phyloP scores from a whole-genome alignment of 2,113 vertebrate species.

The Shinisaurus crocodilurus region DNA sequence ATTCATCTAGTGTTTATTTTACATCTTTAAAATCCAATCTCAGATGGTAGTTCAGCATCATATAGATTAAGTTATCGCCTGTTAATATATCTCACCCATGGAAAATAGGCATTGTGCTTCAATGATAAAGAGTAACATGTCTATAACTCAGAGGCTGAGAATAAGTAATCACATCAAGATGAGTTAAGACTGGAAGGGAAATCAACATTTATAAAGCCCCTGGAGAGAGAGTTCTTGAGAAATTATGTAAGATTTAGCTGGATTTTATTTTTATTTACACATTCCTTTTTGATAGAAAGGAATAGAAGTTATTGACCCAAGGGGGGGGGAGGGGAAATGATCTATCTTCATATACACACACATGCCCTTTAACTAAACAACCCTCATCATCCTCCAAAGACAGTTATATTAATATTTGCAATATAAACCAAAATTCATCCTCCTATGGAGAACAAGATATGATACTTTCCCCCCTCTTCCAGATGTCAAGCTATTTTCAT shows the following conservation, averaged over 20 bases:
- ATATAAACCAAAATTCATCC: neutral
- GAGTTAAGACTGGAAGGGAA: slow-evolving; percentile 22
- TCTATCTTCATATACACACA: neutral
- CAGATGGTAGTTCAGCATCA: slow-evolving; percentile 6
- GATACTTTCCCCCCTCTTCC: neutral
- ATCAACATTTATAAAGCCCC: slow-evolving; percentile 26
- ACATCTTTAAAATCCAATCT: slow-evolving; percentile 34
- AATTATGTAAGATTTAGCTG: slow-evolving; percentile 22
- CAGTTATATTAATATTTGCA: neutral
- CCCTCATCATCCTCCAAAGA: slow-evolving; percentile 7
- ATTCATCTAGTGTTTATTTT: slow-evolving; percentile 29
- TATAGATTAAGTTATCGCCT: slow-evolving; percentile 11
- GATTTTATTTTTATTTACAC: slow-evolving; percentile 29
- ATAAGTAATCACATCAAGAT: slow-evolving; percentile 36
- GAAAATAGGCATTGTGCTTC: slow-evolving; percentile 20
- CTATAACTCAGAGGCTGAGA: slow-evolving; percentile 30
- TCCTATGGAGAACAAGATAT: neutral
- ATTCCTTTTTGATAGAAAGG: slow-evolving; percentile 25
- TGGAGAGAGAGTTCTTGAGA: slow-evolving; percentile 28
- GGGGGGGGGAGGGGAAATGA: slow-evolving; percentile 10
- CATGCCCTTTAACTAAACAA: slow-evolving; percentile 14
- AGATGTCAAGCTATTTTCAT: slow-evolving; percentile 20
- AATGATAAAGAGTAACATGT: neutral
- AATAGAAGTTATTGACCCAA: slow-evolving; percentile 35
- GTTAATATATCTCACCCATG: neutral